Base-by-base conservation (phyloP, 2,113 vertebrate species). In the Camarhynchus parvulus region DNA sequence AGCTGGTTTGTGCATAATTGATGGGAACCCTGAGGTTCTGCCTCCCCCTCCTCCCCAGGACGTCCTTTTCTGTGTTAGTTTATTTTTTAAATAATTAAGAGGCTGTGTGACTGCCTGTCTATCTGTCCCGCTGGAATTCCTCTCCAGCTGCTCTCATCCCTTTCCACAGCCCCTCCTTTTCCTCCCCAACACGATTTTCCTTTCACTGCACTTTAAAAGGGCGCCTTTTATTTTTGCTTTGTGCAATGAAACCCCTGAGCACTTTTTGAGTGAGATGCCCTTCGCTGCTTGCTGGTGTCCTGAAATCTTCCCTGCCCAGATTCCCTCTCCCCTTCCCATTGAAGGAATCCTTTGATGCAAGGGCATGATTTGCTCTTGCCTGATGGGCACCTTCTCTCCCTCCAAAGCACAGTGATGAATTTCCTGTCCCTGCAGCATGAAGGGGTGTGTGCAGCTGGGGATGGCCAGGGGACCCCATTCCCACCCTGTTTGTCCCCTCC, bases 81-180 rank as follows among this genome's bases (percentile, higher is more conserved):
- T 96, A 75, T 96, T 96, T 97, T 95, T 94, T 96, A 72, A 97
- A 96, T 96, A 97, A 96, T 97, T 97, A 95, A 96, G 90, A 90
- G 92, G 20, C 90, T 93, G 61, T 84, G 94, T 78, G 88, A 81
- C 94, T 95, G 95, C 75, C 63, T 95, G 82, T 41, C 88, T 94
- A 33, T 74, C 72, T 19, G n/a, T 96, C 96, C 83, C 90, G 1
- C 62, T 89, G 95, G 93, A 96, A 95, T 95, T 92, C 76, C 49
- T 92, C 58, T 93, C 83, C 95, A 94, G 93, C 93, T 97, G 92
- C 83, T 96, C 92, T 66, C 90, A 53, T 53, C 64, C 15, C 69
- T 90, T 64, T 55, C 47, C 44, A 44, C 73, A 67, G n/a, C 55
- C 68, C 83, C 74, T 95, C 85, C 85, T 30, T 80, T 58, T 81